Base-by-base conservation (phyloP, 2,113 vertebrate genomes). In the Thinocorus orbignyianus region DNA sequence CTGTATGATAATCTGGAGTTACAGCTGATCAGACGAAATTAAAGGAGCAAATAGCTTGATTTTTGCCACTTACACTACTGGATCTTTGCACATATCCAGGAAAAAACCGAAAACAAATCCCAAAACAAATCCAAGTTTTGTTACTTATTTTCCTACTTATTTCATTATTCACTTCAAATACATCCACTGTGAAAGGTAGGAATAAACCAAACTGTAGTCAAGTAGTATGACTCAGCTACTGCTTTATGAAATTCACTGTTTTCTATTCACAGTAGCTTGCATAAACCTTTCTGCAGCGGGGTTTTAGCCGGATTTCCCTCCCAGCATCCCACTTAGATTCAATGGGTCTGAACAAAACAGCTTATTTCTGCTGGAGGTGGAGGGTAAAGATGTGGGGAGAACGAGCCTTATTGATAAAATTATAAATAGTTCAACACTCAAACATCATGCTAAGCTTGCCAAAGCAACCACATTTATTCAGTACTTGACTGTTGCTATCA, bases 1-100 rank as follows among this genome's bases (percentile, higher is more conserved):
- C 24, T 85, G 73, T 92, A 73, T 24, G 37, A 78, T 94, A 84
- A 97, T 81, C 82, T 51, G 78, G 54, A 88, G 16, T 48, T 71
- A 90, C 1, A 11, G 39, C 48, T 93, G 49, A 92, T 88, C 62
- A 91, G 31, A 94, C 33, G 92, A 86, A 89, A 92, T 77, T 79
- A 93, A 90, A 93, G 44, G 30, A 55, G 8, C 25, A 65, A 77
- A 64, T 94, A 28, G 39, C 54, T 92, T 84, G 69, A 90, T 72
- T 91, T 96, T 88, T 82, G 14, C 37, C n/a, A 81, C 35, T 79
- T 54, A 61, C 35, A 74, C 35, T 60, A 24, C 5, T 64, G 37
- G 55, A 71, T 42, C 52, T 80, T 71, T n/a, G 24, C 22, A 64
- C 35, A 52, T 2, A 39, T 2, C 71, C 2, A 44, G 26, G 5